Base-by-base conservation (phyloP, 2,113 vertebrate species). In the Phalacrocorax aristotelis region DNA sequence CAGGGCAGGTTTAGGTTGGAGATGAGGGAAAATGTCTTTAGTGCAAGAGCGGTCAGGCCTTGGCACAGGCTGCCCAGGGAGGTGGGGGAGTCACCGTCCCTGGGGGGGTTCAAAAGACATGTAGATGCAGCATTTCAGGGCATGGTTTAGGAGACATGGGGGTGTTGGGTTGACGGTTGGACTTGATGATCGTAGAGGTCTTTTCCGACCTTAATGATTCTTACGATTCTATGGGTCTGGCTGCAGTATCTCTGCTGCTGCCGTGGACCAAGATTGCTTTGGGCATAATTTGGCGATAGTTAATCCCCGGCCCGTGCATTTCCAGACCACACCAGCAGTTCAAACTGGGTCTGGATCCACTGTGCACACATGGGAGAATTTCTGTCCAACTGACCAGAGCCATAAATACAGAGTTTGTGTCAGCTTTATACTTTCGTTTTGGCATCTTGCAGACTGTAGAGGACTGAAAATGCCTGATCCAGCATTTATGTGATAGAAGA, bases 401-500 rank as follows among this genome's bases (percentile, higher is more conserved):
- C 12, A 2, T 65, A 88, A 92, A 92, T 85, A 38, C 1, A 22
- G 88, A 48, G n/a, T 87, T 87, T 34, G 52, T 75, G 70, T 93
- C 93, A 68, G 70, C 66, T 83, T 85, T 83, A 34, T 58, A 23
- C 70, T 71, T 61, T 48, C 3, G 36, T 65, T 46, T 51, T 83
- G 76, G 76, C 86, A 86, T 83, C 80, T 42, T 34, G 29, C 74
- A 81, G 75, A 34, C 38, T 1, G 1, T 14, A 51, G 78, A 66
- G 89, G 65, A 90, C 61, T 3, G 2, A 72, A 95, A 92, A 80
- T 6, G 26, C 89, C 91, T 92, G 91, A 90, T 64, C 57, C 89
- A 92, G 95, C 91, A 76, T 79, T 96, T 95, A 38, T 64, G 21
- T 32, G 89, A 83, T 30, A 48, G 75, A 44, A 82, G 52, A 83